Evolutionary conservation across 2,797 vertebrate genomes (phyloP).

Genomic region (Microctenopoma lineatum): DNA sequence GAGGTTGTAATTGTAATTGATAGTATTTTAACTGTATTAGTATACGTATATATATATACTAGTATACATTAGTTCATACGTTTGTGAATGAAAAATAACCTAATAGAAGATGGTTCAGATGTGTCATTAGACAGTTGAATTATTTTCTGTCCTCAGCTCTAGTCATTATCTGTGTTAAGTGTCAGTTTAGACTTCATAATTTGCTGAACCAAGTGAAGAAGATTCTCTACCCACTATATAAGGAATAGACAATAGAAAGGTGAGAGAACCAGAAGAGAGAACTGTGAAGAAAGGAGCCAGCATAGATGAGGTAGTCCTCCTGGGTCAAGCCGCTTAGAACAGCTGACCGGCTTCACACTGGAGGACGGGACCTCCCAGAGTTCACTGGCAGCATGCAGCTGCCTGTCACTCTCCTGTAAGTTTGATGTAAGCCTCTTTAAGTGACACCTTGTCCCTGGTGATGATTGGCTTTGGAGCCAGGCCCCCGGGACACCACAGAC

Average conservation of each 20-base stretch:
- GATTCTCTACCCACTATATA: conserved; percentile 1
- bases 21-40: background rate
- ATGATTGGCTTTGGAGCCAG: conserved; percentile 18
- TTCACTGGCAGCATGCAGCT: conserved; percentile 32
- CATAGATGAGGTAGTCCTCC: background rate
- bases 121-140: background rate
- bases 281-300: conserved; percentile 1
- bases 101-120: background rate
- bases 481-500: background rate
- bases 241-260: background rate
- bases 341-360: conserved; percentile 53
- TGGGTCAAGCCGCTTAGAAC: conserved; percentile 33
- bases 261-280: conserved; percentile 15
- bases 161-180: background rate
- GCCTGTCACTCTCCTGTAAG: conserved; percentile 15
- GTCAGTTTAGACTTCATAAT: background rate
- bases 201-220: background rate
- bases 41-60: no score
- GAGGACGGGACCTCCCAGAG: conserved; percentile 45
- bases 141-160: background rate
- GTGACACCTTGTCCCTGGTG: conserved; percentile 33
- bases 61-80: background rate
- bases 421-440: conserved; percentile 43
- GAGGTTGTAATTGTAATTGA: background rate
- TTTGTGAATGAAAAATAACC: background rate